phyloP scores from a whole-genome alignment of 2,888 invertebrate genomes.

The Drosophila mercatorum region DNA sequence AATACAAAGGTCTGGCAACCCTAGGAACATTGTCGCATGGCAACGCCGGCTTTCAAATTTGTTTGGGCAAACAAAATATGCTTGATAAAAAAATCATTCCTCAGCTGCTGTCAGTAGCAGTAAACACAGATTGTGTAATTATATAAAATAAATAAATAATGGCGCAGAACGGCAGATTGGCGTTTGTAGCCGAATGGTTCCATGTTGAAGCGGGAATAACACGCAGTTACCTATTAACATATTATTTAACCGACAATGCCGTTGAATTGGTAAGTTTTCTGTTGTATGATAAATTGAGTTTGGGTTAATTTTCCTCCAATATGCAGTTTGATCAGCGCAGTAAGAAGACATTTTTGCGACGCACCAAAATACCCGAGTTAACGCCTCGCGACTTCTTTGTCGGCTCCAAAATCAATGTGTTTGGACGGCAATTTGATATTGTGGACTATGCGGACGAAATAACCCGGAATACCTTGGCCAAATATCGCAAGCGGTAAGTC shows the following conservation, averaged over 20 bases:
- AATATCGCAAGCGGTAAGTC: constrained; percentile 88
- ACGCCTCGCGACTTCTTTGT: constrained; percentile 89
- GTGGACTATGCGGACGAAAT: constrained; percentile 89
- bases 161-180: constrained; percentile 70
- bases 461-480: constrained; percentile 86
- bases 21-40: constrained; percentile 42
- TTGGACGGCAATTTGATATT: constrained; percentile 90
- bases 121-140: constrained; percentile 18
- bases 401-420: constrained; percentile 89
- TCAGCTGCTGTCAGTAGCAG: constrained; percentile 8
- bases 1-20: constrained; percentile 16
- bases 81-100: constrained; percentile 30
- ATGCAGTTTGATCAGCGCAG: constrained; percentile 88
- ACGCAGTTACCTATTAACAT: constrained; percentile 91
- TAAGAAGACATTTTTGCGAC: constrained; percentile 87
- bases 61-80: constrained; percentile 44
- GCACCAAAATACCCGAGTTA: constrained; percentile 89
- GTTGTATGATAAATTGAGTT: not conserved
- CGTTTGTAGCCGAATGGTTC: constrained; percentile 93
- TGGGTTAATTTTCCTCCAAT: not conserved
- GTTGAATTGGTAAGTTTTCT: constrained; percentile 90
- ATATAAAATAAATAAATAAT: constrained; percentile 22
- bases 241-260: constrained; percentile 90
- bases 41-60: constrained; percentile 53
- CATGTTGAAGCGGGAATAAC: constrained; percentile 91